These are phyloP conservation scores for Sarcophaga subvicina DNA, from an alignment of 2,888 invertebrate genomes.

Conservation along the genomic window DNA sequence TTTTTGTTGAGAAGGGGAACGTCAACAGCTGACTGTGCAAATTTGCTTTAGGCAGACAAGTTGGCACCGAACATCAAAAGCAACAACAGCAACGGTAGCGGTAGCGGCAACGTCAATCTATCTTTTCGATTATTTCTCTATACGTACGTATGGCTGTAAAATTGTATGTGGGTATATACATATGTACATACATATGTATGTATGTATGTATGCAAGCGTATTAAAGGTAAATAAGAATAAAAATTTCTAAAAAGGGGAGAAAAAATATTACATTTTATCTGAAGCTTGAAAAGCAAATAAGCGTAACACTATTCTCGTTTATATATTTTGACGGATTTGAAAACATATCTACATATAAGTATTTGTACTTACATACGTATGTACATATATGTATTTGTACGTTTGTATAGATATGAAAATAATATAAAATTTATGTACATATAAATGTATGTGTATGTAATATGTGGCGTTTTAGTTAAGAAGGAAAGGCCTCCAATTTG, in stretches of 20 bases:
- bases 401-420: background rate
- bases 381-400: background rate
- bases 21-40: slow-evolving; percentile 47
- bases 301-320: slow-evolving; percentile 37
- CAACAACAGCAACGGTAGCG: slow-evolving; percentile 11
- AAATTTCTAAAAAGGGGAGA: slow-evolving; percentile 19
- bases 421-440: background rate
- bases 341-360: background rate
- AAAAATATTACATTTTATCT: background rate
- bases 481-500: too few relatives aligned
- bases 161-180: background rate
- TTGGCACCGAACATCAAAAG: slow-evolving; percentile 61
- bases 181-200: too few relatives aligned
- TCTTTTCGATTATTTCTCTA: slow-evolving; percentile 8
- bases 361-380: background rate
- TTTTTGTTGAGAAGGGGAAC: background rate
- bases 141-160: background rate
- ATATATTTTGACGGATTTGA: background rate
- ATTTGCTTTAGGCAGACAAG: slow-evolving; percentile 57
- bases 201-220: background rate
- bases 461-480: too few relatives aligned
- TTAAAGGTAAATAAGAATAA: slow-evolving; percentile 34
- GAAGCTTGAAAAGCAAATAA: slow-evolving; percentile 44
- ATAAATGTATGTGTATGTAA: too few relatives aligned
- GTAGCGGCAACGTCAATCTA: background rate